Conservation (phyloP, 2,888 invertebrate genomes). For the Adineta ricciae region DNA sequence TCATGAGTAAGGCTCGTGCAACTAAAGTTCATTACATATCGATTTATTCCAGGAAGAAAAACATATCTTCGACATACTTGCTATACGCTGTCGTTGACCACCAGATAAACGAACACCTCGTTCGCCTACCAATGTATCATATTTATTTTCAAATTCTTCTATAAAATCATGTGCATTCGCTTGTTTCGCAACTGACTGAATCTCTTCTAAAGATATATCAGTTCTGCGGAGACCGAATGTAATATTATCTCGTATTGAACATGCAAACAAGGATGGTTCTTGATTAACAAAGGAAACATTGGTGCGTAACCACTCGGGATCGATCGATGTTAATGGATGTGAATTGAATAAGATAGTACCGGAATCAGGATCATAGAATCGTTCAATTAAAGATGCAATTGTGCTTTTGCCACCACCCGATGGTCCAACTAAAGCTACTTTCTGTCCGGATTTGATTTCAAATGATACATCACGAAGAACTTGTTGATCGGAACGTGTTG, state of each 20-base stretch:
- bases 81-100: constrained; percentile 47
- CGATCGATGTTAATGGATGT: constrained; percentile 17
- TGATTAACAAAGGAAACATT: constrained; percentile 33
- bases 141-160: constrained; percentile 42
- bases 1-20: constrained; percentile 43
- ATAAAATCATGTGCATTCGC: constrained; percentile 49
- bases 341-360: constrained; percentile 38
- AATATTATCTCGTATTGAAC: constrained; percentile 46
- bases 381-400: constrained; percentile 43
- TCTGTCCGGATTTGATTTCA: constrained; percentile 48
- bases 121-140: constrained; percentile 46
- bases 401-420: constrained; percentile 45
- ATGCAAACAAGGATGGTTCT: constrained; percentile 38
- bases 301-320: constrained; percentile 28
- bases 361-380: constrained; percentile 45
- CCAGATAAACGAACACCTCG: constrained; percentile 46
- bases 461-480: constrained; percentile 53
- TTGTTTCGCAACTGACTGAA: constrained; percentile 42
- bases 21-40: background rate
- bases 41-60: background rate
- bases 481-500: constrained; percentile 64
- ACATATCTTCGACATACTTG: constrained; percentile 37
- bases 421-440: constrained; percentile 46
- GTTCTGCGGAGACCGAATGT: constrained; percentile 41
- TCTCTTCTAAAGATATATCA: constrained; percentile 36